phyloP scores from a whole-genome alignment of 2,113 vertebrate species.

The Plotosus lineatus region DNA sequence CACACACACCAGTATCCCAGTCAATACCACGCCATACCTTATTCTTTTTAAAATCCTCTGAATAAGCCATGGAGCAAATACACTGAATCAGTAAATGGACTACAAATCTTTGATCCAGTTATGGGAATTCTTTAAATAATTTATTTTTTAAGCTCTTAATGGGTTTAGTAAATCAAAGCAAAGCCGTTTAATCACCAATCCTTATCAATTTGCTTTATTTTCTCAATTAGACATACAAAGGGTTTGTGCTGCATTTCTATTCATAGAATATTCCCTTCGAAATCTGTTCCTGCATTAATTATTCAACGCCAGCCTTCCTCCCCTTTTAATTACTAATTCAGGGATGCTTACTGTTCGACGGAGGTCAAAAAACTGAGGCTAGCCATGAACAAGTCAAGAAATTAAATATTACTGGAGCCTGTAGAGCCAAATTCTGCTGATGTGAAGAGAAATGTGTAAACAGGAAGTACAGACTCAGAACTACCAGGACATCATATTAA shows the following conservation, averaged over 20 bases:
- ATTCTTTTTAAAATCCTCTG: neutral
- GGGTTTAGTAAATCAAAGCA: neutral
- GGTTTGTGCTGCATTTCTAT: conserved; percentile 35
- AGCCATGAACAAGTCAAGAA: conserved; percentile 1
- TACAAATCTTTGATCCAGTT: neutral
- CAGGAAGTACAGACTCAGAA: neutral
- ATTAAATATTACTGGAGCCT: neutral
- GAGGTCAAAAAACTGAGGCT: conserved; percentile 51
- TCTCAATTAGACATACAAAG: neutral
- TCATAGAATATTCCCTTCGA: conserved; percentile 44
- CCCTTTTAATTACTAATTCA: conserved; percentile 52
- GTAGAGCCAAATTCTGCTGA: neutral
- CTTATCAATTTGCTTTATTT: conserved; percentile 36
- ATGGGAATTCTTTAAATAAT: neutral
- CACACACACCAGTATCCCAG: neutral
- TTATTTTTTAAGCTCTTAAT: neutral
- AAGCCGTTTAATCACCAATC: conserved; percentile 13
- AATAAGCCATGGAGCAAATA: neutral
- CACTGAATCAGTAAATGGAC: neutral
- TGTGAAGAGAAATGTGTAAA: neutral
- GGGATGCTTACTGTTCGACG: conserved; percentile 49
- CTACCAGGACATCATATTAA: conserved; percentile 2
- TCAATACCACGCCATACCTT: neutral
- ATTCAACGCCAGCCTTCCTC: conserved; percentile 46
- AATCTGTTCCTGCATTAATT: conserved; percentile 54